These are phyloP conservation scores for Cnemophilus loriae DNA, from an alignment of 2,113 vertebrate genomes.

Conservation along the genomic window DNA sequence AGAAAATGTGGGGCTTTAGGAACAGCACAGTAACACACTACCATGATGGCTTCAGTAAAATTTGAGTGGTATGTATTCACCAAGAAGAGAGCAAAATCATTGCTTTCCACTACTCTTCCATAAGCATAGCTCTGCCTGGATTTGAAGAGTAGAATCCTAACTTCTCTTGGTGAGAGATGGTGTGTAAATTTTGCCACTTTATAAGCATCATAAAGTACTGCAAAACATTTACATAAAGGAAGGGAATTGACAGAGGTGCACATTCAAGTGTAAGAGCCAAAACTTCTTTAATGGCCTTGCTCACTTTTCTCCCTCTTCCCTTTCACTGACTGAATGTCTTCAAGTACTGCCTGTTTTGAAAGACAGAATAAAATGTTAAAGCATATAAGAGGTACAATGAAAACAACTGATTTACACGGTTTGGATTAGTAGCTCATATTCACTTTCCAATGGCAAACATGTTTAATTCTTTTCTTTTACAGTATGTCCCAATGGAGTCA, in stretches of 20 bases:
- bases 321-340: background rate
- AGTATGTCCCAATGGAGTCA: constrained; percentile 98
- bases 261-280: background rate
- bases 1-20: background rate
- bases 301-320: background rate
- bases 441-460: background rate
- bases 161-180: background rate
- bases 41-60: background rate
- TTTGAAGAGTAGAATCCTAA: background rate
- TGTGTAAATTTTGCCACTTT: background rate
- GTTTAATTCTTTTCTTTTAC: constrained; percentile 19
- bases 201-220: background rate
- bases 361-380: background rate
- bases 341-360: background rate
- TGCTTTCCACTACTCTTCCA: background rate
- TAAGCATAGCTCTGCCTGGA: background rate
- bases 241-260: background rate
- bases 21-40: background rate
- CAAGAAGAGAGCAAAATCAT: background rate
- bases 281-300: background rate
- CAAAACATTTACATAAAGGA: background rate
- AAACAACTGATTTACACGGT: background rate
- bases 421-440: background rate
- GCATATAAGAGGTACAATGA: background rate
- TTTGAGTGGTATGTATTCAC: background rate